A percentile compares a stretch with the other conserved stretches of the same genome.
Conservation (phyloP, 1,140 invertebrate genomes). For the Drosophila nigrodunni region DNA sequence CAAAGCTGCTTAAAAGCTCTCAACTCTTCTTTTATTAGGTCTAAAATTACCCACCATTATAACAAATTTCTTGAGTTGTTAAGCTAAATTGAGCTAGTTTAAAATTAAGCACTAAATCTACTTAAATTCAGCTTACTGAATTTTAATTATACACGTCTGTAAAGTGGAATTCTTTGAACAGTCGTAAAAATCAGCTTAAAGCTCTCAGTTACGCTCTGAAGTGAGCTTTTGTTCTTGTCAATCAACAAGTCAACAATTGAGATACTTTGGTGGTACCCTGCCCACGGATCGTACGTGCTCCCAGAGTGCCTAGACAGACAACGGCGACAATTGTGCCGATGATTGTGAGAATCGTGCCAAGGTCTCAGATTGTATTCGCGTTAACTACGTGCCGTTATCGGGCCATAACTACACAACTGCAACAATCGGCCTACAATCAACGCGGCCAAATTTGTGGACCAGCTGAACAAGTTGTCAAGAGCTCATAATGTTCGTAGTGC, state of each 20-base stretch:
- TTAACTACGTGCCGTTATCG: constrained; percentile 78
- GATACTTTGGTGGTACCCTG: constrained; percentile 12
- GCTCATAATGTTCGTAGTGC: not conserved
- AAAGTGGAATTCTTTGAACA: not conserved
- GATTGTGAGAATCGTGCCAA: constrained; percentile 72
- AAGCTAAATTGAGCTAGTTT: too few relatives aligned
- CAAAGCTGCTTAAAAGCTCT: not conserved
- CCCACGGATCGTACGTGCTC: constrained; percentile 44
- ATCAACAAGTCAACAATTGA: constrained; percentile 12
- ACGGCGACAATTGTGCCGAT: not conserved
- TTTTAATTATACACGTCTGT: too few relatives aligned
- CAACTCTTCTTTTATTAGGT: too few relatives aligned
- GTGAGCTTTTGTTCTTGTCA: constrained; percentile 21
- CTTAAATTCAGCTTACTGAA: too few relatives aligned
- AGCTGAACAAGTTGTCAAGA: constrained; percentile 36
- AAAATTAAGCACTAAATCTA: too few relatives aligned
- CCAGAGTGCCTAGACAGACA: constrained; percentile 19
- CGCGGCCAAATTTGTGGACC: constrained; percentile 28
- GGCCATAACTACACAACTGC: constrained; percentile 49
- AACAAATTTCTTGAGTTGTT: too few relatives aligned
- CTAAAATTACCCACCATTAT: too few relatives aligned
- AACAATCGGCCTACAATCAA: constrained; percentile 63
- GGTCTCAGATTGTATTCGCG: constrained; percentile 74
- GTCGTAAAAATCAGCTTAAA: not conserved
- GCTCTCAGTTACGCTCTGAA: not conserved